Base-by-base conservation (phyloP, 2,797 vertebrate genomes). In the Hipposideros larvatus region DNA sequence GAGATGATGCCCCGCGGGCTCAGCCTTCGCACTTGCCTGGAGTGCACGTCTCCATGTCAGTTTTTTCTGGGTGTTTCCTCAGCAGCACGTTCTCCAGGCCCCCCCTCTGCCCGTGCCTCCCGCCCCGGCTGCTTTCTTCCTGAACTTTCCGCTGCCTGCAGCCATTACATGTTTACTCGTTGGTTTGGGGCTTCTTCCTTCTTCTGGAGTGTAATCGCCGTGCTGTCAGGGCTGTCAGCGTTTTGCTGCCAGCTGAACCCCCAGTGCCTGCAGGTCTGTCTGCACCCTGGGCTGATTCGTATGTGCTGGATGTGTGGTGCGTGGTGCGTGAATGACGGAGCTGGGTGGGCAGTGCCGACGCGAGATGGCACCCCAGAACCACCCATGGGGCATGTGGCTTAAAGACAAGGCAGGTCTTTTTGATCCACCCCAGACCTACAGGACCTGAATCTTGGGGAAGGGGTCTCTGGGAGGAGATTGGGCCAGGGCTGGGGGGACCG, bases 151-250 rank as follows among this genome's bases (percentile, higher is more conserved):
- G 9, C 61, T 13, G 11, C 51, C 61, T 18, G 68, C 77, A n/a
- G 0, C 6, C 18, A 2, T 28, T 18, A 1, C 14, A 2, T 10
- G 0, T 8, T 19, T 63, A 10, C 11, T 22, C 2, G 19, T n/a
- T 48, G 8, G n/a, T 34, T 43, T 48, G 1, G 53, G 18, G 51
- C 78, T 73, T 26, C 19, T 4, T 24, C 48, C 24, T 34, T 10
- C 41, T 22, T 31, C 4, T 28, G 14, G 53, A 59, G 26, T 18
- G 13, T 21, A 28, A 37, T 53, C 41, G 46, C 14, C 21, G 6
- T 7, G 61, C 24, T 2, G 26, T 41, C 34, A 11, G 46, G 26
- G 55, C 43, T 2, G 2, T 11, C 18, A 7, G 10, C 15, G 1
- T 55, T 90, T 34, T 10, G 16, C 26, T 16, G 18, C 57, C 43